phyloP scores from a whole-genome alignment of 2,113 vertebrate species.

The Vicugna pacos region DNA sequence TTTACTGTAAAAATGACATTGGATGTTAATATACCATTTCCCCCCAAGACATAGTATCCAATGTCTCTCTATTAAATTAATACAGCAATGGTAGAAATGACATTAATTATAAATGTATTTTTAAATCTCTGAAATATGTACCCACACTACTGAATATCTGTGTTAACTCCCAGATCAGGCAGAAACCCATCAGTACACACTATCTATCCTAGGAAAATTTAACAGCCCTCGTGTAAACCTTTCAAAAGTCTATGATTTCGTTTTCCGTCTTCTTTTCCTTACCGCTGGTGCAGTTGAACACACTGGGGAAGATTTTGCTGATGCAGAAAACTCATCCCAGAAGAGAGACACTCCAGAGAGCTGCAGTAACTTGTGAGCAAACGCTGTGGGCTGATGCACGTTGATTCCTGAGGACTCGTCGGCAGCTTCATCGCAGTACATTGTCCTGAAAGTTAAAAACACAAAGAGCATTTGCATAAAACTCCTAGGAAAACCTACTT shows the following conservation, averaged over 20 bases:
- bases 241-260: background rate
- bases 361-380: slow-evolving; percentile 96
- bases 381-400: slow-evolving; percentile 96
- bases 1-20: background rate
- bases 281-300: slow-evolving; percentile 93
- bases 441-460: slow-evolving; percentile 88
- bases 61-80: background rate
- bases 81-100: background rate
- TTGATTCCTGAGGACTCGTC: slow-evolving; percentile 94
- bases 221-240: background rate
- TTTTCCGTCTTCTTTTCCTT: slow-evolving; percentile 72
- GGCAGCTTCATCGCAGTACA: slow-evolving; percentile 96
- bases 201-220: background rate
- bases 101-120: background rate
- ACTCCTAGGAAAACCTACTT: background rate
- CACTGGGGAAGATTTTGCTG: slow-evolving; percentile 92
- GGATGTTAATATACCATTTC: background rate
- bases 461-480: slow-evolving; percentile 49
- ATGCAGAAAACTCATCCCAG: slow-evolving; percentile 97
- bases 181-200: background rate
- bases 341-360: slow-evolving; percentile 95
- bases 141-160: background rate
- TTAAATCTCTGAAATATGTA: background rate
- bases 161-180: background rate
- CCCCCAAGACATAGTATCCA: background rate